Evolutionary conservation across 2,888 invertebrate species (phyloP), one percentile per base, ranked within the genome.

Genomic region (Phytoseiulus persimilis): DNA sequence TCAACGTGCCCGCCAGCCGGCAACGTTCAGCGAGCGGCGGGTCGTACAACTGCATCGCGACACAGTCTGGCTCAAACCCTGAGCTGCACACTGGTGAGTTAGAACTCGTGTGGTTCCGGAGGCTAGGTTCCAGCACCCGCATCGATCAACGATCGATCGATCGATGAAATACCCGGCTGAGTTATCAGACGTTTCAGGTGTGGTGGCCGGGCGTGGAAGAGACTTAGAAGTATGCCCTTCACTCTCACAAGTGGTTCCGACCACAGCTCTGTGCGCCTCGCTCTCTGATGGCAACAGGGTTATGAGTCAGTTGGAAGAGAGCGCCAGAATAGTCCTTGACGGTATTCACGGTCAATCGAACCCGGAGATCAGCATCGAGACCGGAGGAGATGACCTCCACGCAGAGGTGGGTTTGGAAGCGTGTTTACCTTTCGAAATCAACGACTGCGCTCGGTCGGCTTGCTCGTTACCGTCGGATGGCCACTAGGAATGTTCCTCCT

Each of bases 21-120:
- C 87, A 87, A 87, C 32, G 87, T 28, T 87, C 87, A 14, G 39
- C 32, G 28, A 87, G 87, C 45, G 87, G 87, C 39, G 87, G 87
- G 87, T 87, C 87, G 2, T 33, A 87, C 0, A 87, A 87, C 87
- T 87, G 87, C 45, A 87, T 87, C 87, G 33, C 87, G 14, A 87
- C 32, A 33, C 87, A 87, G 87, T 87, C 87, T 33, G 87, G 87
- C 45, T 87, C 87, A 87, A 87, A 87, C 87, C 87, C 87, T 87
- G 87, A 87, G 45, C 87, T 87, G 28, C 87, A 87, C 87, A 87
- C 87, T 9, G 87, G 87, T 87, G 33, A 31, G 33, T 87, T 9
- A 65, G 11, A 65, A 3, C 23, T 18, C 65, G 65, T 65, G 28
- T 23, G n/a, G n/a, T n/a, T n/a, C n/a, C n/a, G n/a, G n/a, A n/a